Conservation (phyloP, 2,888 invertebrate genomes). For the Venustoraphidia nigricollis region DNA sequence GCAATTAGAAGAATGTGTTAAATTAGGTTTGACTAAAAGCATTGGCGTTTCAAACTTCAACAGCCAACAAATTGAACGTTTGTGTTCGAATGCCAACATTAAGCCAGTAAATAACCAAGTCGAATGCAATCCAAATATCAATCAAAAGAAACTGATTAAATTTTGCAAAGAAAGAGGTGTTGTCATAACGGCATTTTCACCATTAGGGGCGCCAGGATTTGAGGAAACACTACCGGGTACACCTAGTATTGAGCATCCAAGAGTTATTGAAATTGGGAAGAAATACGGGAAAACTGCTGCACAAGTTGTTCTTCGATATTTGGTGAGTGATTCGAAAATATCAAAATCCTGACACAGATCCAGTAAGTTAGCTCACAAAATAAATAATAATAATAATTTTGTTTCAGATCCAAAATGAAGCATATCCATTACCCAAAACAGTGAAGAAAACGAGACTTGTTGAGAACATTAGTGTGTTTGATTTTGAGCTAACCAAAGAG, state of each 20-base stretch:
- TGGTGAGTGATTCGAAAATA: conserved; percentile 8
- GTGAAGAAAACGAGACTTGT: too few species aligned
- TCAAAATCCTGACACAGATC: too few species aligned
- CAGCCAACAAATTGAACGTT: conserved; percentile 51
- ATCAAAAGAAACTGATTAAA: conserved; percentile 49
- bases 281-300: conserved; percentile 44
- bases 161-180: conserved; percentile 53
- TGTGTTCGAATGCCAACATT: conserved; percentile 45
- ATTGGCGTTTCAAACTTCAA: conserved; percentile 86
- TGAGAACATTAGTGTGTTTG: too few species aligned
- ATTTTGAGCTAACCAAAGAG: too few species aligned
- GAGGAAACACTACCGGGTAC: too few species aligned
- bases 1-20: conserved; percentile 60
- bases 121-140: conserved; percentile 70
- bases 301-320: conserved; percentile 46
- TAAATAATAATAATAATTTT: too few species aligned
- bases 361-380: too few species aligned
- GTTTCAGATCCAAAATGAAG: too few species aligned
- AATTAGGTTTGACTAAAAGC: conserved; percentile 52
- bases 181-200: conserved; percentile 66
- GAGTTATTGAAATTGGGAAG: conserved; percentile 38
- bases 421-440: too few species aligned
- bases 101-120: conserved; percentile 50
- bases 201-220: conserved; percentile 59
- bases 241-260: conserved; percentile 31